Base-by-base conservation (phyloP, 2,113 vertebrate genomes). In the Cinclus cinclus region DNA sequence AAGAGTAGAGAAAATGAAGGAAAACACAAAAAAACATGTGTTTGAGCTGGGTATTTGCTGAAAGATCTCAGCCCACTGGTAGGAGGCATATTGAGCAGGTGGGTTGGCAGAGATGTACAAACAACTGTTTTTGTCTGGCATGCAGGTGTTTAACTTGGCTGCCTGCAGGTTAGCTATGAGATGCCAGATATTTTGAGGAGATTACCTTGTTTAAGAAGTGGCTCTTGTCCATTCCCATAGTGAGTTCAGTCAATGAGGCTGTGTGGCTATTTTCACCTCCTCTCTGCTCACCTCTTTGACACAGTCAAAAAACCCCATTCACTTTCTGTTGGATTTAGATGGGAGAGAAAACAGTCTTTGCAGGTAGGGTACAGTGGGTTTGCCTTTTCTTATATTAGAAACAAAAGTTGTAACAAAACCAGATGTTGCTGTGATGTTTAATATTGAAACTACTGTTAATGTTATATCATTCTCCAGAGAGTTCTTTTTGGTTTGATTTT, bases 41-140 rank as follows among this genome's bases (percentile, higher is more conserved):
- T 84, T 89, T 82, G 65, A 75, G 41, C 17, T 70, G 55, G 37
- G 14, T 62, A 24, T 91, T 93, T 90, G 75, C 85, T 1, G 1
- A 46, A 85, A 65, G 31, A 53, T 71, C 37, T 79, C 69, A 85
- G 13, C 44, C 16, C 49, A 11, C 50, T 62, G 47, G 28, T 11
- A 50, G 71, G 46, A 81, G 64, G 59, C 30, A 1, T 30, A 12
- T 23, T 50, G 83, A 77, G 86, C 63, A 81, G 88, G 49, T 90
- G 94, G 33, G 47, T 39, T 95, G 85, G 90, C 86, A 80, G 70
- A 62, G 78, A 41, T 41, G 68, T 50, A 49, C 4, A 47, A 59
- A 81, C 86, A 90, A 68, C 88, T 90, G 88, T 9, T 59, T 94
- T 65, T 88, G 79, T 74, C 94, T 95, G 95, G 47, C 92, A 78